phyloP scores from a whole-genome alignment of 2,888 invertebrate species.

The Chirona hameri region DNA sequence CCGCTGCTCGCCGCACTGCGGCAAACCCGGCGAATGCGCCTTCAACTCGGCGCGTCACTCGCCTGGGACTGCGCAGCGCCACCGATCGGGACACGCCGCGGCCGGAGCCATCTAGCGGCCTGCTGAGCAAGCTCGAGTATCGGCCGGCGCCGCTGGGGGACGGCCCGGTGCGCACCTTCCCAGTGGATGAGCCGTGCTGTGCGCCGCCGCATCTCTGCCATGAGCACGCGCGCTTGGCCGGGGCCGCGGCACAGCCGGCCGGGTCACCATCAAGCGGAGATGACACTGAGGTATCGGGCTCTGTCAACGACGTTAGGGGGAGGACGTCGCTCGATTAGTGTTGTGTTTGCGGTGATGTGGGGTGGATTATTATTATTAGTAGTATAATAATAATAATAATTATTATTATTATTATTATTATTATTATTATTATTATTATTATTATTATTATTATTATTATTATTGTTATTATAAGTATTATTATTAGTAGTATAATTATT shows the following conservation, averaged over 20 bases:
- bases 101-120: neutral
- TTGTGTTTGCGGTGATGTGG: too few species aligned
- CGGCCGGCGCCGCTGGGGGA: neutral
- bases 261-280: too few species aligned
- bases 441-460: too few species aligned
- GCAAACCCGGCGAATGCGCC: neutral
- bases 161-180: conserved; percentile 35
- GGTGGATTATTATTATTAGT: too few species aligned
- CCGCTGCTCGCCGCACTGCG: too few species aligned
- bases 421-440: too few species aligned
- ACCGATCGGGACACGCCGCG: neutral
- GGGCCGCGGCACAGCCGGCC: neutral
- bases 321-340: too few species aligned
- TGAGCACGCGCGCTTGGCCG: conserved; percentile 36
- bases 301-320: too few species aligned
- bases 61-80: neutral
- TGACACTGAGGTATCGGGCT: neutral
- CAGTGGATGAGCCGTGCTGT: conserved; percentile 39
- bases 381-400: too few species aligned
- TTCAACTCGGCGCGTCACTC: neutral
- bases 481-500: too few species aligned
- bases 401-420: too few species aligned
- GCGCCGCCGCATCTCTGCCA: conserved; percentile 38
- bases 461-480: too few species aligned
- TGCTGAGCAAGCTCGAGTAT: neutral